Evolutionary conservation across 2,888 invertebrate species (phyloP).

Genomic region (Caenorhabditis sp.): DNA sequence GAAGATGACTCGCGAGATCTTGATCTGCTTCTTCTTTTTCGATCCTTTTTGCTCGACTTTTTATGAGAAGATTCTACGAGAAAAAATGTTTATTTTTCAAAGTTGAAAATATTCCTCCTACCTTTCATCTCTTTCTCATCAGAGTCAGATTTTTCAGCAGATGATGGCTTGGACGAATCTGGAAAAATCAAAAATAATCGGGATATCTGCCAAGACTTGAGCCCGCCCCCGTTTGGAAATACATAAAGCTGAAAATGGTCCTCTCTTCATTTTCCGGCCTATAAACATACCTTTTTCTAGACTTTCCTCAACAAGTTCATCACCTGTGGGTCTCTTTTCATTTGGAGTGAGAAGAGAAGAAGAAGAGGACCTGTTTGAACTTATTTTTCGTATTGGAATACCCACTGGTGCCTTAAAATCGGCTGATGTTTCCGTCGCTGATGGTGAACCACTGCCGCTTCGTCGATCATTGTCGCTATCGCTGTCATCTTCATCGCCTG

Average conservation of each 20-base stretch:
- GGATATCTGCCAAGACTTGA: too few relatives aligned
- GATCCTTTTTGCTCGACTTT: neutral
- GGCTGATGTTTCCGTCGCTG: too few relatives aligned
- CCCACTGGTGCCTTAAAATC: conserved; percentile 49
- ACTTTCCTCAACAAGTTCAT: conserved; percentile 8
- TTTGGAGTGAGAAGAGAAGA: neutral
- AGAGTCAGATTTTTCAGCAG: neutral
- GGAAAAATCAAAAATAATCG: neutral
- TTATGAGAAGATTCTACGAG: neutral
- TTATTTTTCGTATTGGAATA: conserved; percentile 51
- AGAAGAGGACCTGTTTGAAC: conserved; percentile 23
- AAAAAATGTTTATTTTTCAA: neutral
- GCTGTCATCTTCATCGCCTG: conserved; percentile 29
- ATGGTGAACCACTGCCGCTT: neutral
- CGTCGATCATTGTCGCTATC: conserved; percentile 5
- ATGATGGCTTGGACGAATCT: neutral
- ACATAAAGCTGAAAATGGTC: neutral
- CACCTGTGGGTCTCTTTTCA: conserved; percentile 13
- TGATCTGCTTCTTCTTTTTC: conserved; percentile 1
- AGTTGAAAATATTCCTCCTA: neutral
- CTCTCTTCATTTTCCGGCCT: too few relatives aligned
- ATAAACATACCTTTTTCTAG: conserved; percentile 18
- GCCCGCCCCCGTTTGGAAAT: neutral
- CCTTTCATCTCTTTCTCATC: conserved; percentile 1
- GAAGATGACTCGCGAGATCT: neutral